Evolutionary conservation across 2,797 vertebrate species (phyloP).

Genomic region (Falco naumanni): DNA sequence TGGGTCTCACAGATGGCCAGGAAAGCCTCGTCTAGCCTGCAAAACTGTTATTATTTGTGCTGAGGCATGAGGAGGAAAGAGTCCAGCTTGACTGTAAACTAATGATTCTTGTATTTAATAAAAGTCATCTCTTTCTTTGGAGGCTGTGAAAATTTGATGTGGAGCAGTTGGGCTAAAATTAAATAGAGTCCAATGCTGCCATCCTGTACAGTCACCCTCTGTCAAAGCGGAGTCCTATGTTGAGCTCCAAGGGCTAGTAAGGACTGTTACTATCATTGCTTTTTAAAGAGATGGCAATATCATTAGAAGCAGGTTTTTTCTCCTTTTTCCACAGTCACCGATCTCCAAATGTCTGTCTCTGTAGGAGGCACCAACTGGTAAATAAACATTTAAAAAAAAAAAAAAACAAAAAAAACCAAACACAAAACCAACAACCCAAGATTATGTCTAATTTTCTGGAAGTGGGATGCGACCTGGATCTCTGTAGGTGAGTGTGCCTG

Average conservation of each 20-base stretch:
- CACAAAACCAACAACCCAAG: neutral
- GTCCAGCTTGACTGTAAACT: conserved; percentile 23
- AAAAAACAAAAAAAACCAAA: too few relatives aligned
- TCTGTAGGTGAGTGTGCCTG: neutral
- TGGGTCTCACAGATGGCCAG: conserved; percentile 18
- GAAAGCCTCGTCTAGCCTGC: conserved; percentile 23
- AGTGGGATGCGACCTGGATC: neutral
- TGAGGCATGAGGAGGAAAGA: conserved; percentile 15
- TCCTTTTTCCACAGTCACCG: neutral
- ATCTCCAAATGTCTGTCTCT: conserved; percentile 17
- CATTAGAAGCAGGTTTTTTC: neutral
- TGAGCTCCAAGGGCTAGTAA: conserved; percentile 1
- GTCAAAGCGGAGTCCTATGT: neutral
- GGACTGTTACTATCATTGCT: neutral
- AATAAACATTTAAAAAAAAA: neutral
- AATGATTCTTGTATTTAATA: conserved; percentile 51
- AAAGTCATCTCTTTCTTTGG: conserved; percentile 38
- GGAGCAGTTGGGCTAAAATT: conserved; percentile 50
- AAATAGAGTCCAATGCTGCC: neutral
- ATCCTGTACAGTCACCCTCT: neutral
- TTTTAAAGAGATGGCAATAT: conserved; percentile 15
- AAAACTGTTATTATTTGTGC: conserved; percentile 51
- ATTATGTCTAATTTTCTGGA: conserved; percentile 18
- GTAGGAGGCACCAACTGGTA: neutral
- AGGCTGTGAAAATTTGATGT: conserved; percentile 58